These are phyloP conservation scores for Neuroscelio doddi DNA, from an alignment of 2,888 invertebrate genomes.

Conservation along the genomic window DNA sequence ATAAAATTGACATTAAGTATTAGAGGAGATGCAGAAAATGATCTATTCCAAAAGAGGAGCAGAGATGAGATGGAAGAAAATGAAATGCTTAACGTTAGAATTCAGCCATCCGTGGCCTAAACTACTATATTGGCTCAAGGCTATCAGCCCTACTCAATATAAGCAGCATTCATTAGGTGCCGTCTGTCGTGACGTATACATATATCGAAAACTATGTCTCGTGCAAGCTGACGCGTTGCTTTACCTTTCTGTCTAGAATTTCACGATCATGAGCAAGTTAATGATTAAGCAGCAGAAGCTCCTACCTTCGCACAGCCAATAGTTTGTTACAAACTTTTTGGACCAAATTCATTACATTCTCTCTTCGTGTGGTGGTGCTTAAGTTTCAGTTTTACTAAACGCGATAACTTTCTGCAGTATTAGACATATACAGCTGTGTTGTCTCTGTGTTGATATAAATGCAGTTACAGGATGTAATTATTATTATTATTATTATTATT, in stretches of 20 bases:
- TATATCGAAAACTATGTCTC: slow-evolving; percentile 9
- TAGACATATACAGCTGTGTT: background rate
- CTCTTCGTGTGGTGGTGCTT: background rate
- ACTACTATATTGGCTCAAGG: slow-evolving; percentile 45
- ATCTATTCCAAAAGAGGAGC: background rate
- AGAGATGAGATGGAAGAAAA: background rate
- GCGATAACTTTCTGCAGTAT: background rate
- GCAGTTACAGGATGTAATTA: too few species aligned
- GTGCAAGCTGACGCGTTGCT: slow-evolving; percentile 31
- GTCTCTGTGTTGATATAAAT: background rate
- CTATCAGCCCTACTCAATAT: slow-evolving; percentile 53
- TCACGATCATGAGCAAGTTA: slow-evolving; percentile 50
- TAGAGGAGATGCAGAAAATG: slow-evolving; percentile 8
- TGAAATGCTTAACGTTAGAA: too few species aligned
- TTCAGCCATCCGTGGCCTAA: slow-evolving; percentile 36
- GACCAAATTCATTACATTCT: background rate
- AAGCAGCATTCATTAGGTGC: slow-evolving; percentile 57
- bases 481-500: too few species aligned
- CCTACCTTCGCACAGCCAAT: slow-evolving; percentile 3
- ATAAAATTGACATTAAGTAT: slow-evolving; percentile 13
- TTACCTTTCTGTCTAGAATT: slow-evolving; percentile 51
- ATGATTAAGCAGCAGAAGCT: slow-evolving; percentile 8
- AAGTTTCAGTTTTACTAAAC: background rate
- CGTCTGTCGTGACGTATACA: slow-evolving; percentile 33
- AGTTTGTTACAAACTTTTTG: background rate